Evolutionary conservation across 2,888 invertebrate genomes (phyloP), one percentile per base, ranked within the genome.

Genomic region (Busseola fusca): DNA sequence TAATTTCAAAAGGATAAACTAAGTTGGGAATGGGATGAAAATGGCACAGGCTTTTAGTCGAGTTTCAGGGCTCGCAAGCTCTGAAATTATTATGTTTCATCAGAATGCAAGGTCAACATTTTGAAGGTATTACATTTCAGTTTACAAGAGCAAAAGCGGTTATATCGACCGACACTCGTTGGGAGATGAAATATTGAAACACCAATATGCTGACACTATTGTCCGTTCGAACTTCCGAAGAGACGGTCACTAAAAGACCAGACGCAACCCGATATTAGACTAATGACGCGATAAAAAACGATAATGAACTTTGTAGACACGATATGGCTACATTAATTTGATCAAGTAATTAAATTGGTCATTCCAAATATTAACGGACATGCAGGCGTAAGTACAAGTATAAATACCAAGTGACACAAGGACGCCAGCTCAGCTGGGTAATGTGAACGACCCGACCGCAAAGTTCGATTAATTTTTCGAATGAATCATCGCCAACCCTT

Each of bases 401-500:
- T 52, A 69, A 70, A 71, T 69, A 74, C 56, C 64, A 66, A 69
- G 64, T 74, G 69, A 76, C 71, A 81, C 87, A 88, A 91, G 90
- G 91, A 86, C 87, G 78, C 74, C 79, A 79, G 73, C 83, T 83
- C 86, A 87, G 84, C 80, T 81, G 86, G n/a, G 75, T 84, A 85
- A 88, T 84, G 89, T 88, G 87, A 91, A 89, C 81, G 88, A 89
- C 88, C 88, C 67, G 72, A 72, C 78, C 64, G 71, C 66, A 67
- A 52, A 59, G 72, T 82, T 80, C 63, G 71, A 82, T 84, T 79
- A 67, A 83, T 80, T 78, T 81, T 82, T 58, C 42, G 59, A 69
- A 81, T 87, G 86, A 87, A 72, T 88, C 87, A 88, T 77, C 69
- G 72, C 57, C 42, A 78, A 80, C 78, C 84, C 80, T 80, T 78